phyloP scores from a whole-genome alignment of 2,888 invertebrate species.

The Conomelus anceps region DNA sequence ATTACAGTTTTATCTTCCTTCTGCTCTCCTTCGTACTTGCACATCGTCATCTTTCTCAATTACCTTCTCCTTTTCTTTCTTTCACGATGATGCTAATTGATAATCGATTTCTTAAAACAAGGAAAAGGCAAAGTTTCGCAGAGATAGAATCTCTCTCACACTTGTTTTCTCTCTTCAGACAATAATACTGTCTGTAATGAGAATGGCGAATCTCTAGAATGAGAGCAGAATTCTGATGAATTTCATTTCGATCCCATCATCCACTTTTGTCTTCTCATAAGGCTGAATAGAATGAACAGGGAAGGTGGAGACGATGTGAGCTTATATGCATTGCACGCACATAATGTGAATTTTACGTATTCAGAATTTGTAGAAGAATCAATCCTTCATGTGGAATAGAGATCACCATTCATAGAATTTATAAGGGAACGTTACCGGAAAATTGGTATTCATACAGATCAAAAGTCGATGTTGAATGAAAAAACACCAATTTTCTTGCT shows the following conservation, averaged over 20 bases:
- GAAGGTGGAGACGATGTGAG: neutral
- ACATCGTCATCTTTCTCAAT: neutral
- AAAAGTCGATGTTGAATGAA: neutral
- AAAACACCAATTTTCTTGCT: neutral
- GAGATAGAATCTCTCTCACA: neutral
- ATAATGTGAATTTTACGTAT: neutral
- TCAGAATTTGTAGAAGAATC: neutral
- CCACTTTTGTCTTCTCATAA: neutral
- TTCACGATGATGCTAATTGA: neutral
- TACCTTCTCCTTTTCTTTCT: neutral
- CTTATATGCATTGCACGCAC: neutral
- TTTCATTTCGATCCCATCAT: neutral
- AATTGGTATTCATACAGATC: neutral
- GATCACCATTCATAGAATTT: neutral
- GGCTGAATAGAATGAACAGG: neutral
- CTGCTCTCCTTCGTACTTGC: neutral
- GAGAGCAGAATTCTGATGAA: neutral
- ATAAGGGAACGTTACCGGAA: neutral
- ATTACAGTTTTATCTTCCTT: neutral
- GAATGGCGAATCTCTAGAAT: neutral
- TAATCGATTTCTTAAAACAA: neutral
- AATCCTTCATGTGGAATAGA: neutral
- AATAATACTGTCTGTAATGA: neutral
- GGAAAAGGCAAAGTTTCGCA: neutral
- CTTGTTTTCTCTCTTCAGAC: neutral